phyloP scores from a whole-genome alignment of 2,113 vertebrate species.

The Accipiter cooperii region DNA sequence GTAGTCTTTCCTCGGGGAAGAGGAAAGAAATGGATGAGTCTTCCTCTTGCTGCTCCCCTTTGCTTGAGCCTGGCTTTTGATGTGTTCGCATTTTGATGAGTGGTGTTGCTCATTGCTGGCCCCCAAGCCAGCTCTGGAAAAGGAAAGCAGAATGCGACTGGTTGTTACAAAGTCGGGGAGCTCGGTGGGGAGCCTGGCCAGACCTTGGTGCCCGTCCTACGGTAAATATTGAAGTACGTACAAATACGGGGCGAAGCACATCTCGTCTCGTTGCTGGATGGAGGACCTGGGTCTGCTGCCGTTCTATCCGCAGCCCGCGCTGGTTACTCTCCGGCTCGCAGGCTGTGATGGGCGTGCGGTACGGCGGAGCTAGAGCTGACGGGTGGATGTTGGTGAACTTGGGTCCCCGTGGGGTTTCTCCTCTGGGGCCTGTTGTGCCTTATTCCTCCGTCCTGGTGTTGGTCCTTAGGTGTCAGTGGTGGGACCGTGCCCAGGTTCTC shows the following conservation, averaged over 20 bases:
- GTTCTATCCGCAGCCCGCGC: background rate
- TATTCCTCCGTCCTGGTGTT: background rate
- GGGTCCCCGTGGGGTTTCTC: rapidly evolving
- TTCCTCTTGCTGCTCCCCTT: background rate
- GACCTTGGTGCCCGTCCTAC: background rate
- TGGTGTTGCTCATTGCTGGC: background rate
- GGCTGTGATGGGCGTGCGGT: background rate
- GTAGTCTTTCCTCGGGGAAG: background rate
- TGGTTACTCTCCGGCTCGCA: background rate
- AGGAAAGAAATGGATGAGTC: background rate
- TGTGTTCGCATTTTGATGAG: background rate
- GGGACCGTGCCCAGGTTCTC: background rate
- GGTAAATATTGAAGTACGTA: background rate
- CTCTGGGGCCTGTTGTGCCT: too few species aligned
- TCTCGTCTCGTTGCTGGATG: background rate
- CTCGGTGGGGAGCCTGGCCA: background rate
- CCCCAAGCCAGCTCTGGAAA: background rate
- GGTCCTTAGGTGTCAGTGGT: background rate
- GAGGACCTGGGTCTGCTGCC: background rate
- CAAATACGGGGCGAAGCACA: background rate
- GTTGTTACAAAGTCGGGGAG: background rate
- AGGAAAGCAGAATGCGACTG: background rate
- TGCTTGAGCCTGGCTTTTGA: background rate
- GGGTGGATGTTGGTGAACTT: background rate
- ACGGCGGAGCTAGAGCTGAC: background rate